Base-by-base conservation (phyloP, 2,888 invertebrate genomes). In the Cheilosia scutellata region DNA sequence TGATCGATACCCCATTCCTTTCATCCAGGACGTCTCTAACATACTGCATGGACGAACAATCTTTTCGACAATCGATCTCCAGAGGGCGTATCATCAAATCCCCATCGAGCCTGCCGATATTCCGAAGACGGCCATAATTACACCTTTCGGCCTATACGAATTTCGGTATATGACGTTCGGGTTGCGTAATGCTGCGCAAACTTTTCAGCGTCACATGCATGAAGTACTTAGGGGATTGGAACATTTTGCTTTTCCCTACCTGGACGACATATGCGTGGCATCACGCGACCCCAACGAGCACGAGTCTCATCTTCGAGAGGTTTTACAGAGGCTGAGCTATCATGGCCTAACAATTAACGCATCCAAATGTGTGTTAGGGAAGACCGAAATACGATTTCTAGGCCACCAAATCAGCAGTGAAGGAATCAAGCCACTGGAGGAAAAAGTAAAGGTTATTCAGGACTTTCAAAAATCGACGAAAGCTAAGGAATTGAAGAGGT, bases 101-200 rank as follows among this genome's bases (percentile, higher is more conserved):
- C 89, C 89, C 3, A 87, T 91, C 4, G 63, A 58, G 1, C 77
- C 82, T 1, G 88, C 80, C 1, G 89, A 90, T 72, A 83, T 91
- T 4, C 87, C 66, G 5, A 90, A 91, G 68, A 91, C 91, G 2
- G 91, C 90, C 0, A 89, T 92, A 4, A 90, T 79, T 0, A 91
- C 91, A 0, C 90, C 91, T 0, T 91, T 88, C 57, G 83, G 84
- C 7, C 42, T 83, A 4, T 87, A 63, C n/a, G 77, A 88, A 20
- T 83, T 87, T 40, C 57, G 16, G 11, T 63, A 47, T 16, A 87
- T 87, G 82, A 77, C 84, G 33, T 82, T 82, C 25, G 86, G 82
- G 3, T 63, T 87, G 11, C 40, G 80, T 16, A 88, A 88, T 29
- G 87, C 80, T 0, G 87, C 74, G 0, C 87, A 88, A 27, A 87